Conservation (phyloP, 2,797 vertebrate genomes). For the Sphenopsis melanotis region DNA sequence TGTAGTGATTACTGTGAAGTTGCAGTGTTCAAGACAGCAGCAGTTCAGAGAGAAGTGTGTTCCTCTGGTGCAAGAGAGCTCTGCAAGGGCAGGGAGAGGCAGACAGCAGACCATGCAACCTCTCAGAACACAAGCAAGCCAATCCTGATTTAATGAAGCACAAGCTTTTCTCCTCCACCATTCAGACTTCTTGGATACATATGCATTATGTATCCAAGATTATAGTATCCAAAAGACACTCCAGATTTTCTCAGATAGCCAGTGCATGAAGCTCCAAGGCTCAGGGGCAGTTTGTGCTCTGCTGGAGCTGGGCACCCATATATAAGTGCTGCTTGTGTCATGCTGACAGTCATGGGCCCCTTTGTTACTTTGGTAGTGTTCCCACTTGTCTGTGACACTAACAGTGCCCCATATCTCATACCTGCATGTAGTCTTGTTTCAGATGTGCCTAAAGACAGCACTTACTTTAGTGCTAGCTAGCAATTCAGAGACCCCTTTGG, state of each 20-base stretch:
- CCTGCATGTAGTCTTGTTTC: neutral
- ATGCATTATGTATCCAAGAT: neutral
- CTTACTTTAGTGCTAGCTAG: neutral
- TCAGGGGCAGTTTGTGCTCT: neutral
- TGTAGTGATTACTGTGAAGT: neutral
- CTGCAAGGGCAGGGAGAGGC: neutral
- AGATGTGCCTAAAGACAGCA: neutral
- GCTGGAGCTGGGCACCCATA: accelerated
- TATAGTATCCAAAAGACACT: neutral
- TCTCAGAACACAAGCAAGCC: neutral
- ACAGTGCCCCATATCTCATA: neutral
- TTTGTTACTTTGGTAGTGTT: neutral
- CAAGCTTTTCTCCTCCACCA: neutral
- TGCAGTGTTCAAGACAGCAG: neutral
- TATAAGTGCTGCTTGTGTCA: neutral
- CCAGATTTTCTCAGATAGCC: neutral
- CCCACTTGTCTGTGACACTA: neutral
- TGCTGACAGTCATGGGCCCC: neutral
- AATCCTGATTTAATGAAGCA: neutral
- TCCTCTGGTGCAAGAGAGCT: neutral
- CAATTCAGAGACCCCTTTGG: neutral
- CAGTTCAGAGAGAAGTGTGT: neutral
- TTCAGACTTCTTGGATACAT: neutral
- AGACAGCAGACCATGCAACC: neutral
- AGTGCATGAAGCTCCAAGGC: neutral